These are phyloP conservation scores for Agrochola circellaris DNA, from an alignment of 2,888 invertebrate genomes.

Conservation along the genomic window DNA sequence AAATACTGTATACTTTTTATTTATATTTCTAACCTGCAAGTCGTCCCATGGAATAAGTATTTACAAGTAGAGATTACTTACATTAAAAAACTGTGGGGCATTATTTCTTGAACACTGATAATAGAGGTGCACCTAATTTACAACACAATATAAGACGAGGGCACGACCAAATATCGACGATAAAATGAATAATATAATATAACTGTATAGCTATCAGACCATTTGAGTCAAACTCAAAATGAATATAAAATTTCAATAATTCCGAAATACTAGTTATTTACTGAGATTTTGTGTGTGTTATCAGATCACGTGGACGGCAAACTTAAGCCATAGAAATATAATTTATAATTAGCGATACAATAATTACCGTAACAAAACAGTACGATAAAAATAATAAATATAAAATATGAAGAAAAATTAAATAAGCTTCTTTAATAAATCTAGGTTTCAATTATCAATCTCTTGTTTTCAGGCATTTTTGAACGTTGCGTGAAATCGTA, in stretches of 20 bases:
- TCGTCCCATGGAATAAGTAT: neutral
- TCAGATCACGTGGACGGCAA: conserved; percentile 55
- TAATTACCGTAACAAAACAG: neutral
- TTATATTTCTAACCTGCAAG: neutral
- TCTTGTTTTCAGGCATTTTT: neutral
- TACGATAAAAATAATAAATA: neutral
- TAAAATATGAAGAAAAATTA: neutral
- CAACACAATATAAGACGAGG: conserved; percentile 8
- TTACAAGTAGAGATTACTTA: neutral
- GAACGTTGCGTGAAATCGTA: neutral
- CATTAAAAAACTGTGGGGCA: conserved; percentile 23
- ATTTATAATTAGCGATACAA: neutral
- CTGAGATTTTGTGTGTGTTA: conserved; percentile 41
- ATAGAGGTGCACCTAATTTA: conserved; percentile 5
- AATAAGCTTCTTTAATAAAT: neutral
- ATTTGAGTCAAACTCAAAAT: conserved; percentile 25
- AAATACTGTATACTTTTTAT: neutral
- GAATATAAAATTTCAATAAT: neutral
- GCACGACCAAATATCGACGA: conserved; percentile 8
- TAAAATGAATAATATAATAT: neutral
- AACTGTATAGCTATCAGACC: neutral
- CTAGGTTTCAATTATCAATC: neutral
- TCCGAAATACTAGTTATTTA: conserved; percentile 2
- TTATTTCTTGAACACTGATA: conserved; percentile 9
- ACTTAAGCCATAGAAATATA: neutral